Evolutionary conservation across 2,797 vertebrate species (phyloP), one percentile per base, ranked within the genome.

Genomic region (Sebastes steindachneri): DNA sequence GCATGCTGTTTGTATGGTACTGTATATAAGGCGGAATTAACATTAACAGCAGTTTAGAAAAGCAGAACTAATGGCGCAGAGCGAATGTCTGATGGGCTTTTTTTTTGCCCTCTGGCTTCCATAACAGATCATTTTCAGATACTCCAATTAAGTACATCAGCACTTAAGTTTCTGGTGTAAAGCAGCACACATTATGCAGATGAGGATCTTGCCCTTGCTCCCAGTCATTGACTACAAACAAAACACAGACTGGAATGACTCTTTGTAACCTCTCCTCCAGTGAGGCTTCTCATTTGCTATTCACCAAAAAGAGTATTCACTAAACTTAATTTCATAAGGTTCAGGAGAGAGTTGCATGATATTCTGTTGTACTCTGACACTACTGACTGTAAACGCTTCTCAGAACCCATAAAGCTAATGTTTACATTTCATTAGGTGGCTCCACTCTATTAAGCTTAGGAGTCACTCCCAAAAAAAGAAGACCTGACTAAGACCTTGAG

Each of bases 371-470:
- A 55, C 55, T 77, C 62, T 37, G 58, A 70, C 37, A 37, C 51
- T 23, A 11, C 68, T 8, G 55, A 53, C 68, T 48, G 58, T 77
- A 75, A 85, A 88, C 80, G 45, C 31, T 48, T 84, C 51, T 83
- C 26, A 55, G 79, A 84, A 75, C 48, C 60, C 64, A 76, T 79
- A 59, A 88, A 91, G 48, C 26, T 76, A 37, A 66, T 88, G 79
- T 86, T 92, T 80, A 88, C 67, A 80, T 91, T 93, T 85, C 70
- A 89, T 86, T 88, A 82, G 7, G 45, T 60, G 59, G 57, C 63
- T 79, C 77, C 66, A 71, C 76, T 88, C 60, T 53, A 57, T 81
- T 77, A 79, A 81, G n/a, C 57, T 37, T 6, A 26, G 63, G n/a
- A 80, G 79, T 41, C 73, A 12, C 62, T 33, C 48, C 26, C 11